Percentiles rank a stretch among this genome's conserved stretches.
phyloP scores from a whole-genome alignment of 2,888 invertebrate genomes.

The Drosophila falleni region DNA sequence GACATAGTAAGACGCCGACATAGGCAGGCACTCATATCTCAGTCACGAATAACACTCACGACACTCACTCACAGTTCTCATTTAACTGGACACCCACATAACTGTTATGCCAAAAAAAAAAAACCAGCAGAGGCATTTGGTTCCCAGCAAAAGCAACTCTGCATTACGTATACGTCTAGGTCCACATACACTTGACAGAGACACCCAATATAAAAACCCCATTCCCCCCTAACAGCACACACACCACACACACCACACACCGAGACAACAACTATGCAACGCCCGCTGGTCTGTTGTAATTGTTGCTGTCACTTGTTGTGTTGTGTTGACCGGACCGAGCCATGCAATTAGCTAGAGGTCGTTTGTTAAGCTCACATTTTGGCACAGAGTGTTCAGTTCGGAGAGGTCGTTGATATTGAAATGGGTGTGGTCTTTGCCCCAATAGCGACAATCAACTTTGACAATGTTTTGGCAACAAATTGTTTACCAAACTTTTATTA shows the following conservation, averaged over 20 bases:
- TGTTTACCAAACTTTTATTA: slow-evolving; percentile 67
- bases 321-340: slow-evolving; percentile 46
- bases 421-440: slow-evolving; percentile 53
- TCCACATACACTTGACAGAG: slow-evolving; percentile 38
- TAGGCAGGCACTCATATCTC: slow-evolving; percentile 15
- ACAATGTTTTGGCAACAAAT: slow-evolving; percentile 67
- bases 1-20: background rate
- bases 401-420: slow-evolving; percentile 50
- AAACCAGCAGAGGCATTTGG: no score
- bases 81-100: slow-evolving; percentile 43
- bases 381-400: slow-evolving; percentile 20
- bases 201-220: slow-evolving; percentile 29
- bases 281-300: slow-evolving; percentile 34
- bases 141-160: slow-evolving; percentile 32
- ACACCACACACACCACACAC: no score
- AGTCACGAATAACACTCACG: slow-evolving; percentile 26
- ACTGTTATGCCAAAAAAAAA: slow-evolving; percentile 31
- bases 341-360: slow-evolving; percentile 74
- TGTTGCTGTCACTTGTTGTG: slow-evolving; percentile 45
- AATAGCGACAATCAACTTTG: slow-evolving; percentile 27
- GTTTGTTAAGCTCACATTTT: slow-evolving; percentile 55
- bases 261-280: slow-evolving; percentile 25
- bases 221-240: background rate
- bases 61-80: slow-evolving; percentile 24
- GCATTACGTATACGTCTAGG: slow-evolving; percentile 9